These are phyloP conservation scores for Perca fluviatilis DNA, from an alignment of 2,113 vertebrate species.

Conservation along the genomic window DNA sequence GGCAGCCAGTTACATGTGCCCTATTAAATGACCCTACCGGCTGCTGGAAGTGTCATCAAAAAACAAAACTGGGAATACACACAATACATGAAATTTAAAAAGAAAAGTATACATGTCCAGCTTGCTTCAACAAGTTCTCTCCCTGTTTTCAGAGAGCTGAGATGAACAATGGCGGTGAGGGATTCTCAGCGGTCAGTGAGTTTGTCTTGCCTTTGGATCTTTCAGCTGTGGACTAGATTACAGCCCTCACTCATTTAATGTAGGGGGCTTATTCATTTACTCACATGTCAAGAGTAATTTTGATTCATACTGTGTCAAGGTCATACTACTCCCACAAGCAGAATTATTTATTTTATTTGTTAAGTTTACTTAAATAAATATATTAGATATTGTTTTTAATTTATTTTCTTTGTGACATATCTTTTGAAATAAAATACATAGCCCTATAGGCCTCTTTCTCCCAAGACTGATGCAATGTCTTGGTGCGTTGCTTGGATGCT, in stretches of 20 bases:
- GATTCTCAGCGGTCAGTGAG: not conserved
- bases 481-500: slow-evolving; percentile 19
- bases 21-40: not conserved
- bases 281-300: not conserved
- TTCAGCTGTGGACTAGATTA: slow-evolving; percentile 17
- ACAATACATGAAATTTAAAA: not conserved
- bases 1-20: too few relatives aligned
- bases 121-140: not conserved
- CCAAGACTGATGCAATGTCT: slow-evolving; percentile 79
- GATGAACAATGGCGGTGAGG: not conserved
- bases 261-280: not conserved
- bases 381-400: not conserved
- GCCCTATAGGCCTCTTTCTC: too few relatives aligned
- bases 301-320: not conserved
- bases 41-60: not conserved
- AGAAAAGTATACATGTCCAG: not conserved
- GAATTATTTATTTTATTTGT: not conserved
- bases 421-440: not conserved
- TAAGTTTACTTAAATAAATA: not conserved
- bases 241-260: slow-evolving; percentile 8
- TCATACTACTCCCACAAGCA: not conserved
- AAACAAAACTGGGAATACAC: not conserved
- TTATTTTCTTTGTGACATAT: not conserved
- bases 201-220: slow-evolving; percentile 7
- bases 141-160: not conserved